phyloP scores from a whole-genome alignment of 2,888 invertebrate genomes.

The Aporophyla lueneburgensis region DNA sequence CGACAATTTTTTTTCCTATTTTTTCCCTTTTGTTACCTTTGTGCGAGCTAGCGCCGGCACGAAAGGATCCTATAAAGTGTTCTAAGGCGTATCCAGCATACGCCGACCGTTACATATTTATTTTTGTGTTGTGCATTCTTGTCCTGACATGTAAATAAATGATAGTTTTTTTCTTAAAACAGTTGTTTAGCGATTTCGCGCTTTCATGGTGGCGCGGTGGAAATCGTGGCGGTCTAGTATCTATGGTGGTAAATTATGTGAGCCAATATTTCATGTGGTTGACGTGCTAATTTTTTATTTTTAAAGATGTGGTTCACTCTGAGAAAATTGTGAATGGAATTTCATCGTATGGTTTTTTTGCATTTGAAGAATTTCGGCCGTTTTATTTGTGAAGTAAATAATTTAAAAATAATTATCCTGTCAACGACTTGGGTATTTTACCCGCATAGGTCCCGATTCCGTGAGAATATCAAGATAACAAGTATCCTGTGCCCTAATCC shows the following conservation, averaged over 20 bases:
- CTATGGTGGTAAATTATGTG: conserved; percentile 30
- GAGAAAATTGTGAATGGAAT: conserved; percentile 27
- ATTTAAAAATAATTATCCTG: background rate
- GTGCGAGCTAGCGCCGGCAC: conserved; percentile 89
- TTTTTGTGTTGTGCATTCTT: conserved; percentile 89
- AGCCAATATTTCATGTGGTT: conserved; percentile 24
- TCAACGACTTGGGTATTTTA: background rate
- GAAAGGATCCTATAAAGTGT: conserved; percentile 86
- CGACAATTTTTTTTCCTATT: conserved; percentile 81
- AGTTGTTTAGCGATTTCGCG: conserved; percentile 83
- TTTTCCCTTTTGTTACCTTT: conserved; percentile 89
- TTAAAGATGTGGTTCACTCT: background rate
- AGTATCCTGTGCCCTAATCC: too few relatives aligned
- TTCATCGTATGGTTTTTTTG: background rate
- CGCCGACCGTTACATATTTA: conserved; percentile 89
- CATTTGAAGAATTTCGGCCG: background rate
- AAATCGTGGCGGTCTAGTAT: conserved; percentile 47
- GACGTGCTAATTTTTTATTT: conserved; percentile 8
- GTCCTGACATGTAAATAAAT: conserved; percentile 89
- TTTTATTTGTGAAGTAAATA: background rate
- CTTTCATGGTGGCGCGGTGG: conserved; percentile 83
- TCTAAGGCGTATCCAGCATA: conserved; percentile 87
- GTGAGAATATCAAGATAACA: too few relatives aligned
- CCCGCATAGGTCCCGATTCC: too few relatives aligned
- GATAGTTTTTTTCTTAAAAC: conserved; percentile 79